Evolutionary conservation across 2,888 invertebrate genomes (phyloP), one percentile per base, ranked within the genome.

Genomic region (Pseudanteris insignis): DNA sequence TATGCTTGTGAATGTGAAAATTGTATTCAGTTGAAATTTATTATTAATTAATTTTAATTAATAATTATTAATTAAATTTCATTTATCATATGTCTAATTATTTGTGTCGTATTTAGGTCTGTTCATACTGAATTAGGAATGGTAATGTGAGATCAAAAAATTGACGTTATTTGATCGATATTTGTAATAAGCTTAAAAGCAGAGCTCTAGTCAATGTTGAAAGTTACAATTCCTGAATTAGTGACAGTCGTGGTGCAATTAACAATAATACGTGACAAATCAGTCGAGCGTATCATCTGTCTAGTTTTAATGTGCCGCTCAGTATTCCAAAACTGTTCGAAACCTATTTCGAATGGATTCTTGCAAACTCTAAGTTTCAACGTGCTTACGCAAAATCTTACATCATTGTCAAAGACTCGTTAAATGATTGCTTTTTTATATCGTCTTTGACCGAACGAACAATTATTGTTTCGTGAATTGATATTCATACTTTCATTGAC

Each of bases 261-360:
- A 57, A 48, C 51, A 38, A 48, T 44, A 44, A 57, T 53, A 63
- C 61, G 57, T 57, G 48, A 53, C 53, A 53, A 57, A 53, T 58
- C 53, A 57, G 33, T 25, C 47, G 32, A 38, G 37, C 37, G 55
- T 51, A 47, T 48, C 47, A 50, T 50, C 61, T 46, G 54, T 53
- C 58, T 51, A 44, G 18, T 44, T 54, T 43, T 60, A 64, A 64
- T 58, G 44, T 24, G 43, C 32, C 58, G 37, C 32, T 64, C 54
- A 50, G 57, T 61, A 64, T 64, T 61, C 60, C 40, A 54, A 41
- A 57, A 60, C 55, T 51, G 59, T 63, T 47, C 59, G 51, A 55
- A 59, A 55, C 51, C 59, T 50, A 59, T 51, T 63, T 63, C 59
- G 48, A 61, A 61, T 58, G 53, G 41, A 50, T 50, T 55, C 53